phyloP scores from a whole-genome alignment of 2,797 vertebrate species.

The Scleropages formosus region DNA sequence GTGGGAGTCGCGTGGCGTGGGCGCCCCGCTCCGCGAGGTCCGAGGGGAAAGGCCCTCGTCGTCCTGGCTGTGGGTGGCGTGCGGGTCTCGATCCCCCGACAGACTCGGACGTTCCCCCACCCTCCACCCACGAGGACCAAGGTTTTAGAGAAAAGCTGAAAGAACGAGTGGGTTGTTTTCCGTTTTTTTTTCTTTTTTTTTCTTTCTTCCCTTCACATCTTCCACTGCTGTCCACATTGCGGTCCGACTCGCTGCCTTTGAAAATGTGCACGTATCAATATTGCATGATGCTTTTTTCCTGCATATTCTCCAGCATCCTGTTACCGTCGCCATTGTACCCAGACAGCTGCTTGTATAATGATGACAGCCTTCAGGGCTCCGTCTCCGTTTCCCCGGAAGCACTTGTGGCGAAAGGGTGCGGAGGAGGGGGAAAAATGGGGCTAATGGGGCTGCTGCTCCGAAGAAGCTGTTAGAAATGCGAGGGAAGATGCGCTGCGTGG shows the following conservation, averaged over 20 bases:
- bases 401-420: background rate
- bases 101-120: too few species aligned
- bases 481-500: slow-evolving; percentile 3
- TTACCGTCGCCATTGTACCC: slow-evolving; percentile 17
- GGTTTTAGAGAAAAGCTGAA: background rate
- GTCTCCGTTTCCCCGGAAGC: slow-evolving; percentile 11
- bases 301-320: slow-evolving; percentile 12
- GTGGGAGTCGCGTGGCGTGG: background rate
- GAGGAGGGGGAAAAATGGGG: background rate
- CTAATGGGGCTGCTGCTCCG: slow-evolving; percentile 12
- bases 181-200: background rate
- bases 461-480: slow-evolving; percentile 24
- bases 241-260: background rate
- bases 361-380: background rate
- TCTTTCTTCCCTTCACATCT: background rate
- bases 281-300: background rate
- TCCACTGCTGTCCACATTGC: background rate
- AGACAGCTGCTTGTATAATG: slow-evolving; percentile 32
- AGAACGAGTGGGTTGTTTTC: background rate
- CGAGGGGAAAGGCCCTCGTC: slow-evolving; percentile 11
- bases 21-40: background rate
- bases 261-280: background rate
- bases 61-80: background rate
- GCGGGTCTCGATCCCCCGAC: background rate
- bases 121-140: too few species aligned